Evolutionary conservation across 2,888 invertebrate species (phyloP).

Genomic region (Ennomos fuscantarius): DNA sequence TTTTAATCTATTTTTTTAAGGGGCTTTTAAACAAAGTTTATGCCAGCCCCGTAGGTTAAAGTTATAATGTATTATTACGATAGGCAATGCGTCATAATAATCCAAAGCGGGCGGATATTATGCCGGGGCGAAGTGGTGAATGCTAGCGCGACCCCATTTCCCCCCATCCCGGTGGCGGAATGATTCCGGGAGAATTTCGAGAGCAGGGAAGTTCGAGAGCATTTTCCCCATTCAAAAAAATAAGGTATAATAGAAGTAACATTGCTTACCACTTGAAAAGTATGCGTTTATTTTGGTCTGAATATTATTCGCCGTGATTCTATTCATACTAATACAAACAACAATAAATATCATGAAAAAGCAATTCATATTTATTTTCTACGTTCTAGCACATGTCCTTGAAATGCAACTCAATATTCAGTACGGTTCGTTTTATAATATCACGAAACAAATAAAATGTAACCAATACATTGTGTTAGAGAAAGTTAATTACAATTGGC

Average conservation of each 20-base stretch:
- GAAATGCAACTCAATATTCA: conserved; percentile 8
- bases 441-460: conserved; percentile 27
- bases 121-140: too few relatives aligned
- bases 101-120: too few relatives aligned
- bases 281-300: conserved; percentile 37
- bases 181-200: too few relatives aligned
- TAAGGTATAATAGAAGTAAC: not conserved
- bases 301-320: conserved; percentile 12
- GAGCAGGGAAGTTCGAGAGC: too few relatives aligned
- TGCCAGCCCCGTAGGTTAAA: too few relatives aligned
- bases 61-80: too few relatives aligned
- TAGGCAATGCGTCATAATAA: too few relatives aligned
- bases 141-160: too few relatives aligned
- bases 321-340: conserved; percentile 8
- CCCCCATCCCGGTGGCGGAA: too few relatives aligned
- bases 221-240: too few relatives aligned
- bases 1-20: too few relatives aligned
- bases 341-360: conserved; percentile 23
- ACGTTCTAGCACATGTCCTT: conserved; percentile 11
- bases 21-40: too few relatives aligned
- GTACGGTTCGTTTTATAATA: conserved; percentile 13
- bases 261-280: conserved; percentile 49
- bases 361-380: conserved; percentile 27
- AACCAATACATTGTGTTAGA: conserved; percentile 16
- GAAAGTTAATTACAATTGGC: conserved; percentile 43